Conservation (phyloP, 2,888 invertebrate genomes). For the Argyra leucocephala region DNA sequence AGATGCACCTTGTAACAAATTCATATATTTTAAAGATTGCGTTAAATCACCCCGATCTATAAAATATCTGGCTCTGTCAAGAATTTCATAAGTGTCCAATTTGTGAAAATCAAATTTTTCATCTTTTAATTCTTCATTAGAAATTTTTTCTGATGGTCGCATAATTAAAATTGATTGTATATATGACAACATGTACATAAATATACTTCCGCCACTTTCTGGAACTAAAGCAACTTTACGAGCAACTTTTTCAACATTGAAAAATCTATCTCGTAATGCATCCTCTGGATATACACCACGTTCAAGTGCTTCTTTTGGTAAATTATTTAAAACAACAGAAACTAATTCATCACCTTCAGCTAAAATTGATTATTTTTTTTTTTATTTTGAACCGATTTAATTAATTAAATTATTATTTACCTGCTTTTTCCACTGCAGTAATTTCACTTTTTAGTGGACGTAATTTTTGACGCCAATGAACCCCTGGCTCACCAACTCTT, state of each 20-base stretch:
- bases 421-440: slow-evolving; percentile 61
- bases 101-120: slow-evolving; percentile 60
- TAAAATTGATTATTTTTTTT: too few relatives aligned
- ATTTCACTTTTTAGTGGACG: slow-evolving; percentile 60
- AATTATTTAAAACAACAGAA: slow-evolving; percentile 60
- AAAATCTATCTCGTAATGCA: slow-evolving; percentile 72
- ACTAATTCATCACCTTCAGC: slow-evolving; percentile 72
- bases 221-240: slow-evolving; percentile 78
- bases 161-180: slow-evolving; percentile 77
- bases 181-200: slow-evolving; percentile 76
- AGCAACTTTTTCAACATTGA: slow-evolving; percentile 70
- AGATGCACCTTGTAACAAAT: slow-evolving; percentile 80
- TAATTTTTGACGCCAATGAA: slow-evolving; percentile 49
- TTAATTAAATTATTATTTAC: slow-evolving; percentile 44
- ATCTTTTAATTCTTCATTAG: slow-evolving; percentile 62
- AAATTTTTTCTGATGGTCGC: slow-evolving; percentile 58
- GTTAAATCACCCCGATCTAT: slow-evolving; percentile 80
- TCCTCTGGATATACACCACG: slow-evolving; percentile 85
- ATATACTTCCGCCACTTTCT: slow-evolving; percentile 74
- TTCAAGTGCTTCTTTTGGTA: slow-evolving; percentile 65
- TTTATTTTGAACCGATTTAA: slow-evolving; percentile 7
- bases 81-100: slow-evolving; percentile 77
- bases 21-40: slow-evolving; percentile 76
- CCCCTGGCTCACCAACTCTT: slow-evolving; percentile 51
- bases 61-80: slow-evolving; percentile 84